Evolutionary conservation across 2,113 vertebrate species (phyloP).

Genomic region (Gallinago jamesoni): DNA sequence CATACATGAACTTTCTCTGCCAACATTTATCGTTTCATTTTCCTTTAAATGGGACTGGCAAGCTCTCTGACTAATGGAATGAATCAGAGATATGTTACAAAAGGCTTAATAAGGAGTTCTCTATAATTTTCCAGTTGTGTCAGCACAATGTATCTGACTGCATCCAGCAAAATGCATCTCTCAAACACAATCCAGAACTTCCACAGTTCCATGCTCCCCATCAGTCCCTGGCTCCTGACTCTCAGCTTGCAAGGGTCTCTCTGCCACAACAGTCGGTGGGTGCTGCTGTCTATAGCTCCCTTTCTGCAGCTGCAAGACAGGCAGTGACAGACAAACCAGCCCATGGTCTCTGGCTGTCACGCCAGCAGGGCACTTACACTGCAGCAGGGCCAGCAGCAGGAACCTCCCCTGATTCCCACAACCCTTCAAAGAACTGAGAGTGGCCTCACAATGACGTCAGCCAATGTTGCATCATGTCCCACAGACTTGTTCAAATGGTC

Average conservation of each 20-base stretch:
- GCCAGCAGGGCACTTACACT: not conserved
- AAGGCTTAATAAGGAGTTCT: not conserved
- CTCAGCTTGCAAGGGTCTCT: not conserved
- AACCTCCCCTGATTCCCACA: not conserved
- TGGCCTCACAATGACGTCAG: not conserved
- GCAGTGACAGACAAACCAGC: not conserved
- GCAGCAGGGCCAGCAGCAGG: not conserved
- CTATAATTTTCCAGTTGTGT: not conserved
- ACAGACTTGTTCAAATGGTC: not conserved
- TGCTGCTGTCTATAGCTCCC: not conserved
- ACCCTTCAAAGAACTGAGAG: not conserved
- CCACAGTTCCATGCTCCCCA: rapidly evolving
- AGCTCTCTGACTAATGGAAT: slow-evolving; percentile 1
- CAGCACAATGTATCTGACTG: not conserved
- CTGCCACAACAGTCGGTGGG: not conserved
- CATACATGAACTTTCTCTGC: not conserved
- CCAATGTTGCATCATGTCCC: not conserved
- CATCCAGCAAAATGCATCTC: not conserved
- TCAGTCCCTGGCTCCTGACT: not conserved
- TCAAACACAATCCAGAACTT: not conserved
- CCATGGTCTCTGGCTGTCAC: not conserved
- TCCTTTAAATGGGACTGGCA: not conserved
- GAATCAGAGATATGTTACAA: not conserved
- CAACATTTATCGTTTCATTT: not conserved
- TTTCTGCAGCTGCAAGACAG: not conserved